Evolutionary conservation across 2,797 vertebrate genomes (phyloP).

Genomic region (Sternotherus odoratus): DNA sequence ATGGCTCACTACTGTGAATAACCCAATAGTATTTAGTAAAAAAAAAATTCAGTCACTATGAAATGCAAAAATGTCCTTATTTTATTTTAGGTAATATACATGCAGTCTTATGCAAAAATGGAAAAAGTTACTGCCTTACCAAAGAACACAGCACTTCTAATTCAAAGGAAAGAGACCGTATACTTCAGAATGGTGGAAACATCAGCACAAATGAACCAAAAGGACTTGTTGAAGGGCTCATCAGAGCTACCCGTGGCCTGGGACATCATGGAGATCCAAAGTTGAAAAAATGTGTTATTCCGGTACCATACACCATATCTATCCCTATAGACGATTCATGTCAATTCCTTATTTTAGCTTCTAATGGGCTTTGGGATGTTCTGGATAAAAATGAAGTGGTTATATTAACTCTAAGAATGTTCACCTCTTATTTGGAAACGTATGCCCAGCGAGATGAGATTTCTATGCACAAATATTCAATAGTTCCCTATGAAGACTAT

Average conservation of each 20-base stretch:
- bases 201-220: slow-evolving; percentile 67
- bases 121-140: slow-evolving; percentile 74
- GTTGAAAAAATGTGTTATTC: slow-evolving; percentile 75
- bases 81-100: slow-evolving; percentile 73
- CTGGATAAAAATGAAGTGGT: slow-evolving; percentile 73
- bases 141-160: slow-evolving; percentile 77
- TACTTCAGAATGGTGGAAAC: slow-evolving; percentile 61
- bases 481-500: neutral
- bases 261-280: slow-evolving; percentile 74
- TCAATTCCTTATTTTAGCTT: slow-evolving; percentile 79
- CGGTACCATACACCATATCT: slow-evolving; percentile 69
- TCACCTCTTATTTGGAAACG: slow-evolving; percentile 45
- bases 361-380: slow-evolving; percentile 78
- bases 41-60: neutral
- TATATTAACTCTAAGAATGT: slow-evolving; percentile 59
- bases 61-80: neutral
- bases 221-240: slow-evolving; percentile 70
- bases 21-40: neutral
- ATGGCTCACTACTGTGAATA: neutral
- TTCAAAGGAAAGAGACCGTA: slow-evolving; percentile 50
- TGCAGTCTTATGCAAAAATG: slow-evolving; percentile 79
- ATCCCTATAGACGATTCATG: slow-evolving; percentile 69
- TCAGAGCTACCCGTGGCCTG: slow-evolving; percentile 70
- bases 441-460: neutral
- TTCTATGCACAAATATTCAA: rapidly evolving